Conservation (phyloP, 1,140 invertebrate species). For the Limonius californicus region DNA sequence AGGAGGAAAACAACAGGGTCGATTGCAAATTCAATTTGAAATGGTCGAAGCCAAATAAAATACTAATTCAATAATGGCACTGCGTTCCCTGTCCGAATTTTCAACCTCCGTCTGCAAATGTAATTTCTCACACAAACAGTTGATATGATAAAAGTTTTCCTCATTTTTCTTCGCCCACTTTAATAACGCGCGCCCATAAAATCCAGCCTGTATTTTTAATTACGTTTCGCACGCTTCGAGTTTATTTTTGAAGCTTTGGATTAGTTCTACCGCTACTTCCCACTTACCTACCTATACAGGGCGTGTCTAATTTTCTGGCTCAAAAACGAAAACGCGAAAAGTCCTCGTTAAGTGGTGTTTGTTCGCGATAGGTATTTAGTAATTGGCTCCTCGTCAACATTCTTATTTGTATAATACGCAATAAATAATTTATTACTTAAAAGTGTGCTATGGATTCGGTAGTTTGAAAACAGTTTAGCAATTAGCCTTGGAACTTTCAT, state of each 20-base stretch:
- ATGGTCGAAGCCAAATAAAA: constrained; percentile 20
- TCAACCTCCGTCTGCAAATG: constrained; percentile 24
- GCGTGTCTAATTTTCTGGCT: background rate
- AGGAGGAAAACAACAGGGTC: constrained; percentile 12
- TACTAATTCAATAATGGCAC: constrained; percentile 28
- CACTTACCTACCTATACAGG: background rate
- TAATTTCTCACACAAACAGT: constrained; percentile 33
- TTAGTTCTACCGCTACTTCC: constrained; percentile 5
- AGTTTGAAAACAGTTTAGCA: constrained; percentile 22
- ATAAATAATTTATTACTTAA: constrained; percentile 1
- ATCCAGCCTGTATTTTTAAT: constrained; percentile 33
- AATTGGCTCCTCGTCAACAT: too few species aligned
- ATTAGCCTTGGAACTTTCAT: constrained; percentile 17
- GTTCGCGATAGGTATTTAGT: too few species aligned
- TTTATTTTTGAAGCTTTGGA: constrained; percentile 10
- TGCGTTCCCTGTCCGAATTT: constrained; percentile 25
- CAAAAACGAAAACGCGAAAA: too few species aligned
- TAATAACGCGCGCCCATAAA: constrained; percentile 33
- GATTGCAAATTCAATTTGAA: constrained; percentile 10
- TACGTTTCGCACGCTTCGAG: constrained; percentile 27
- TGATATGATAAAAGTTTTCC: constrained; percentile 35
- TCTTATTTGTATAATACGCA: too few species aligned
- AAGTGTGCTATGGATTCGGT: background rate
- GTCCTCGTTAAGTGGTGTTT: too few species aligned
- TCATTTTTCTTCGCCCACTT: constrained; percentile 33